A percentile compares a stretch with the other conserved stretches of the same genome.
Conservation (phyloP, 2,797 vertebrate species). For the Micrastur ruficollis region DNA sequence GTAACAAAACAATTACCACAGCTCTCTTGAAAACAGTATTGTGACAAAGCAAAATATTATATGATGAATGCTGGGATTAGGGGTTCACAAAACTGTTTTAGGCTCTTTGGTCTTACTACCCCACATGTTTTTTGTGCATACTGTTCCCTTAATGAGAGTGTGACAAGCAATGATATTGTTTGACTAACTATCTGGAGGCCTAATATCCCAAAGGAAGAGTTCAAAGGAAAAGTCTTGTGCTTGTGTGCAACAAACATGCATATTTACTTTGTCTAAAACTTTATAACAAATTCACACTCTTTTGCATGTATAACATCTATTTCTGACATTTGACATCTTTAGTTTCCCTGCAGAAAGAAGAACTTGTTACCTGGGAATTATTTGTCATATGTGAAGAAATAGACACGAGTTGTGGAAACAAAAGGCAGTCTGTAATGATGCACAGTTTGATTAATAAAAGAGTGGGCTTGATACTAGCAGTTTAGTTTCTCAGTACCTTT, state of each 20-base stretch:
- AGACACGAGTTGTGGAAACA: background rate
- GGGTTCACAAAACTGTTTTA: background rate
- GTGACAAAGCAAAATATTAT: background rate
- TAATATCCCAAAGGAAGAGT: background rate
- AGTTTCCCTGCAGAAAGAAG: background rate
- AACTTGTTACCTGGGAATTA: background rate
- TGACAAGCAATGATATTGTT: background rate
- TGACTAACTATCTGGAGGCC: background rate
- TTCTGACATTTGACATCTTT: background rate
- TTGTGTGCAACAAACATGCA: accelerated
- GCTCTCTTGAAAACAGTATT: background rate
- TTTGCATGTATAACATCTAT: background rate
- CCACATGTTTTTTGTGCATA: background rate
- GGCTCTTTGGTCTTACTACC: background rate
- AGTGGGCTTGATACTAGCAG: background rate
- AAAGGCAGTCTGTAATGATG: background rate
- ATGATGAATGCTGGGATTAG: background rate
- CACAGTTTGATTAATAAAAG: background rate
- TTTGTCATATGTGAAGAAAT: background rate
- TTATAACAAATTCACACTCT: background rate
- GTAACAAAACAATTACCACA: background rate
- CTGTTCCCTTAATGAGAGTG: background rate
- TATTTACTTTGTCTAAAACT: background rate
- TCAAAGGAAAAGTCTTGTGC: background rate
- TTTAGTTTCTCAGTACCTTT: background rate